Conservation (phyloP, 1,140 invertebrate species). For the Leptinotarsa defecta region DNA sequence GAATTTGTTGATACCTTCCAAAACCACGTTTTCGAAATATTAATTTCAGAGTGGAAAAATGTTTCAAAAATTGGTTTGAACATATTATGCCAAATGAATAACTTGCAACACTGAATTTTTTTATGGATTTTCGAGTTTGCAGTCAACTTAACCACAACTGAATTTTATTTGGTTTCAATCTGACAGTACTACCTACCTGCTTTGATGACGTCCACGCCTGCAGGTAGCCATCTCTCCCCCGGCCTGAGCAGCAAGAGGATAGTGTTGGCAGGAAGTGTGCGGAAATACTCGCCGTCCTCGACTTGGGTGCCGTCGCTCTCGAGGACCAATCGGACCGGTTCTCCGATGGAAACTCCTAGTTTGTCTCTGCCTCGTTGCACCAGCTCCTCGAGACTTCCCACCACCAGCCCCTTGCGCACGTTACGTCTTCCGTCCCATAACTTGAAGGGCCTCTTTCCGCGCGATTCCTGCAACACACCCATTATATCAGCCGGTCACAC, state of each 20-base stretch:
- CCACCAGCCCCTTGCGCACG: constrained; percentile 90
- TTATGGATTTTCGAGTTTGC: no score
- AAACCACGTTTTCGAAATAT: no score
- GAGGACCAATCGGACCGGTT: constrained; percentile 84
- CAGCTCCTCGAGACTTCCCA: constrained; percentile 89
- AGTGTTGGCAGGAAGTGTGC: constrained; percentile 87
- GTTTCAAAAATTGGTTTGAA: no score
- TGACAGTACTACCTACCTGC: constrained; percentile 68
- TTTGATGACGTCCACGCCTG: constrained; percentile 88
- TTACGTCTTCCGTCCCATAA: constrained; percentile 95
- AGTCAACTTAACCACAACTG: no score
- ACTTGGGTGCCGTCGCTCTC: constrained; percentile 95
- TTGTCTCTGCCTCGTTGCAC: constrained; percentile 90
- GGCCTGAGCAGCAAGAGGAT: constrained; percentile 84
- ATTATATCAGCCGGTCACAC: constrained; percentile 17
- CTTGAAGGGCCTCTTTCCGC: constrained; percentile 95
- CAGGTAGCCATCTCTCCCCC: constrained; percentile 89
- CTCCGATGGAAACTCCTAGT: constrained; percentile 79
- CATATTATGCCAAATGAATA: no score
- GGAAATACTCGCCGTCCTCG: constrained; percentile 92
- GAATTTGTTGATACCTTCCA: no score
- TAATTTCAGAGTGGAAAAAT: no score
- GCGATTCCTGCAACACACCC: constrained; percentile 75
- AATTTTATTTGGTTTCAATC: no score
- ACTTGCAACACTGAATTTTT: no score